These are phyloP conservation scores for Myrmecophaga tridactyla DNA, from an alignment of 2,113 vertebrate genomes.

Conservation along the genomic window DNA sequence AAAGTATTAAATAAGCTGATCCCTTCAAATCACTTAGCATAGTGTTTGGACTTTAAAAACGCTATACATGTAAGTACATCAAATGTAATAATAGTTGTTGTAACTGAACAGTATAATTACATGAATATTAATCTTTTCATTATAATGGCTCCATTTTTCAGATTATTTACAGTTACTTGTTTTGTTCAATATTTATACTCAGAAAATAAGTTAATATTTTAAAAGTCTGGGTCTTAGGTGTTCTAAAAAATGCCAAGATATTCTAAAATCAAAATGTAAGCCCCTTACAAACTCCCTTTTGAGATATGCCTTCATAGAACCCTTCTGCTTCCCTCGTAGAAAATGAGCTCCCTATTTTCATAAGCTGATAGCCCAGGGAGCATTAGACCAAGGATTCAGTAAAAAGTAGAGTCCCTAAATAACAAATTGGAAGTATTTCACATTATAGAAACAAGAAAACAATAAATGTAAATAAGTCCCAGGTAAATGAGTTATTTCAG, in stretches of 20 bases:
- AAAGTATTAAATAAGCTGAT: background rate
- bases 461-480: conserved; percentile 50
- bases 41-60: background rate
- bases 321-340: background rate
- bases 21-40: background rate
- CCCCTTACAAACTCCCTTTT: background rate
- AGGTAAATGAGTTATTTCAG: background rate
- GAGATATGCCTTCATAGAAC: background rate
- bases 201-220: background rate
- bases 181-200: background rate
- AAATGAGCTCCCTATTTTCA: background rate
- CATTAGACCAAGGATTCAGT: background rate
- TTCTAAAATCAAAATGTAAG: background rate
- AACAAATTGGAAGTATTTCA: conserved; percentile 33
- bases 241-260: background rate
- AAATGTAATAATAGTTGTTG: background rate
- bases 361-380: background rate
- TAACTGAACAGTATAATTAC: background rate
- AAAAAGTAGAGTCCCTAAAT: conserved; percentile 27
- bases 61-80: background rate
- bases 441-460: conserved; percentile 46
- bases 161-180: background rate
- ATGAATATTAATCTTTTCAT: background rate
- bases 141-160: background rate
- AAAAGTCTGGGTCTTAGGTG: background rate